Conservation (phyloP, 2,888 invertebrate species). For the Cecidostiba fungosa region DNA sequence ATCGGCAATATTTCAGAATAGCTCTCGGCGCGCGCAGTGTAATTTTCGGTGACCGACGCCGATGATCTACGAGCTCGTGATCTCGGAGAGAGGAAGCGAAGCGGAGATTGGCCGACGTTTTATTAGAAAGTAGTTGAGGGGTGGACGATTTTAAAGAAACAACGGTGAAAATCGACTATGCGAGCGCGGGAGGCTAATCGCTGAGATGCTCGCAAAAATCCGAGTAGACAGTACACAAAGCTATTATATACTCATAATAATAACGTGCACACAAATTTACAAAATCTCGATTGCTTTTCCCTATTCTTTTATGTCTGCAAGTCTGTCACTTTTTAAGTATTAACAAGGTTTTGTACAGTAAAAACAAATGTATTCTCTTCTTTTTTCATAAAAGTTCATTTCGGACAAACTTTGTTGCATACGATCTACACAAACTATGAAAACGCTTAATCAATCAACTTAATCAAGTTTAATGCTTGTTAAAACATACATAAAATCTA, state of each 20-base stretch:
- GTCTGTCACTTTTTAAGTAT: neutral
- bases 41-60: conserved; percentile 54
- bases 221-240: neutral
- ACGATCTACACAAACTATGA: neutral
- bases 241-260: neutral
- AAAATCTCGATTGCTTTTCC: neutral
- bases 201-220: neutral
- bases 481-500: neutral
- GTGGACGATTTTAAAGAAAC: conserved; percentile 42
- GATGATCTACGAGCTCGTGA: conserved; percentile 59
- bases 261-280: neutral
- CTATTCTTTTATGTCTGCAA: neutral
- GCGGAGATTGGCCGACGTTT: conserved; percentile 19
- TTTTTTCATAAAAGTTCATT: neutral
- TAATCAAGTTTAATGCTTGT: neutral
- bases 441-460: neutral
- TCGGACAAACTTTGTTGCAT: neutral
- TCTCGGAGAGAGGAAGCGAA: conserved; percentile 21
- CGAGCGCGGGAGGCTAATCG: conserved; percentile 31
- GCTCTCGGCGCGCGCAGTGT: conserved; percentile 30
- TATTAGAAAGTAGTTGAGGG: conserved; percentile 48
- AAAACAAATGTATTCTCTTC: neutral
- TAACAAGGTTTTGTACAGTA: neutral
- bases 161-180: conserved; percentile 52
- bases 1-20: conserved; percentile 54